phyloP scores from a whole-genome alignment of 2,888 invertebrate species.

The Hipparchia sbordonii region DNA sequence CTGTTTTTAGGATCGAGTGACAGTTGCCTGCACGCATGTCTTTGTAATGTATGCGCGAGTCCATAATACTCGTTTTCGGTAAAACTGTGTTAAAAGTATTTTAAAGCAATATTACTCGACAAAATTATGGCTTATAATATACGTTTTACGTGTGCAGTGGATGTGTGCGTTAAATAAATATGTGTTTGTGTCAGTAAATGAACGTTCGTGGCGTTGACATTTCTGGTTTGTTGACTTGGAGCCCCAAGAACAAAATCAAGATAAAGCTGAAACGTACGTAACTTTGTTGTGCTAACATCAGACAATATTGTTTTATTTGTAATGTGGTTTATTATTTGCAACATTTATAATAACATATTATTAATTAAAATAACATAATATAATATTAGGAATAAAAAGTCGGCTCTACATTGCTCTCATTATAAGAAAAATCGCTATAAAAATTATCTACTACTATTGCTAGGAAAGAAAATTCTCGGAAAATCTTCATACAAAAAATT shows the following conservation, averaged over 20 bases:
- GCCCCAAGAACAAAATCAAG: slow-evolving; percentile 78
- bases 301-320: slow-evolving; percentile 15
- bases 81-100: slow-evolving; percentile 37
- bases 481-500: neutral
- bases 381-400: neutral
- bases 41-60: slow-evolving; percentile 58
- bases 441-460: neutral
- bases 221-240: slow-evolving; percentile 77
- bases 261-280: slow-evolving; percentile 80
- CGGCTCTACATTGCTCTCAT: neutral
- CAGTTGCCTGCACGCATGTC: slow-evolving; percentile 75
- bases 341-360: neutral
- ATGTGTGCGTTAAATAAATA: slow-evolving; percentile 52
- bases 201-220: slow-evolving; percentile 74
- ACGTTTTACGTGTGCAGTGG: slow-evolving; percentile 37
- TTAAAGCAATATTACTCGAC: slow-evolving; percentile 34
- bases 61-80: slow-evolving; percentile 39
- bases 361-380: neutral
- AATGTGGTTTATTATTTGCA: slow-evolving; percentile 5
- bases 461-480: neutral
- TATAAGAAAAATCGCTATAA: neutral
- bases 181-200: slow-evolving; percentile 76
- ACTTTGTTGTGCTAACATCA: slow-evolving; percentile 31
- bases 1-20: slow-evolving; percentile 61
- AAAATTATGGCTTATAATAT: slow-evolving; percentile 26